Base-by-base conservation (phyloP, 2,888 invertebrate species). In the Acronicta alni region DNA sequence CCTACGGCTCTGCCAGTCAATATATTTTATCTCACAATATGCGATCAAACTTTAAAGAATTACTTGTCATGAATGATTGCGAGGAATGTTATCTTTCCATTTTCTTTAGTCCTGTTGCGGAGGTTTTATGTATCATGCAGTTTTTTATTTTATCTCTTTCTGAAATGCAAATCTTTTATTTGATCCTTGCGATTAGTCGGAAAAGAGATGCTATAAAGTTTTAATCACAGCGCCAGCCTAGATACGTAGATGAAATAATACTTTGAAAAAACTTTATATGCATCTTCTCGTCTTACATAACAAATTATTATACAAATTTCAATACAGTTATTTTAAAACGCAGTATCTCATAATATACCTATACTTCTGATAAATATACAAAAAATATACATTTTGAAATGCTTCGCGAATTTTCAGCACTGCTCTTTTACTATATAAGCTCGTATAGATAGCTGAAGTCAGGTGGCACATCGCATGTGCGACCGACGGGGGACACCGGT, bases 381-480 rank as follows among this genome's bases (percentile, higher is more conserved):
- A 12, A 30, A 44, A 49, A 26, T 52, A 57, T 35, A 53, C 61
- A 74, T 51, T 57, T 58, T 44, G 54, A 15, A 63, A 64, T 39
- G 48, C 48, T 60, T 58, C 30, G 46, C 49, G 56, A 59, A 71
- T 70, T 70, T 68, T 60, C 57, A 54, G 35, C 62, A 57, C 57
- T 67, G 67, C 63, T 73, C 68, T 66, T 70, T 75, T 75, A 78
- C 67, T 78, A 73, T 57, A 75, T 80, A 76, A 74, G 69, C 68
- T 53, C 30, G 72, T 60, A 71, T 57, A 68, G 82, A 80, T 73
- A 84, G 72, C 77, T 81, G 80, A 78, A 80, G 88, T 83, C 88
- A 89, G 90, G 89, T 88, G 90, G 86, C 85, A 80, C 80, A 82
- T 87, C 85, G 87, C 83, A 84, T 86, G 85, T 82, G 80, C 86